phyloP scores from a whole-genome alignment of 2,113 vertebrate genomes.

The Clarias macrocephalus region DNA sequence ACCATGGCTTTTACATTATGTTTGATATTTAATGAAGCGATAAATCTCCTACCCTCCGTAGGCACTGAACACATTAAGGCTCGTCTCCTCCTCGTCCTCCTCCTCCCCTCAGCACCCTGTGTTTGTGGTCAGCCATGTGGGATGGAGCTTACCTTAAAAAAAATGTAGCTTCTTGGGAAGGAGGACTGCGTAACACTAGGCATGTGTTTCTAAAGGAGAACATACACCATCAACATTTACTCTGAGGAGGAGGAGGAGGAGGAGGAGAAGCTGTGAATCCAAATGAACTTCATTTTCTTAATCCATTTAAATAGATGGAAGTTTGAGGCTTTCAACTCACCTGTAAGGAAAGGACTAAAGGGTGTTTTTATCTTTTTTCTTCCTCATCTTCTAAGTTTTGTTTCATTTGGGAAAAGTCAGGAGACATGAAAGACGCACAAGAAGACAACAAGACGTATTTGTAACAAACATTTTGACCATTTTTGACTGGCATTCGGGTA shows the following conservation, averaged over 20 bases:
- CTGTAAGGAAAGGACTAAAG: neutral
- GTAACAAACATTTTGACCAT: neutral
- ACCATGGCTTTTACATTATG: neutral
- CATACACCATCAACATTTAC: neutral
- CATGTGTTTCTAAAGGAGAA: neutral
- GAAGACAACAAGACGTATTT: neutral
- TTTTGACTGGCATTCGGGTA: neutral
- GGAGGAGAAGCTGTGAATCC: neutral
- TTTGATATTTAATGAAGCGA: neutral
- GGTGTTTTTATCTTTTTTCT: neutral
- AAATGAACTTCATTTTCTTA: neutral
- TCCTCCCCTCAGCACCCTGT: constrained; percentile 6
- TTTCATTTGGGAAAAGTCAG: neutral
- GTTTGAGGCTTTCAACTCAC: neutral
- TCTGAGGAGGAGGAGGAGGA: neutral
- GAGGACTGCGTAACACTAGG: neutral
- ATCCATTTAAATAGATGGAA: neutral
- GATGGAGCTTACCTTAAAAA: constrained; percentile 11
- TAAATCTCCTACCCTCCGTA: neutral
- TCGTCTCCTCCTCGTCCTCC: constrained; percentile 17
- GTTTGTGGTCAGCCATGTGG: constrained; percentile 40
- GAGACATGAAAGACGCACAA: neutral
- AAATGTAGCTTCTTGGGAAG: constrained; percentile 4
- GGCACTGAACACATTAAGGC: neutral
- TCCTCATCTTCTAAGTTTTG: neutral